Evolutionary conservation across 2,888 invertebrate genomes (phyloP), one percentile per base, ranked within the genome.

Genomic region (Morpho achilles): DNA sequence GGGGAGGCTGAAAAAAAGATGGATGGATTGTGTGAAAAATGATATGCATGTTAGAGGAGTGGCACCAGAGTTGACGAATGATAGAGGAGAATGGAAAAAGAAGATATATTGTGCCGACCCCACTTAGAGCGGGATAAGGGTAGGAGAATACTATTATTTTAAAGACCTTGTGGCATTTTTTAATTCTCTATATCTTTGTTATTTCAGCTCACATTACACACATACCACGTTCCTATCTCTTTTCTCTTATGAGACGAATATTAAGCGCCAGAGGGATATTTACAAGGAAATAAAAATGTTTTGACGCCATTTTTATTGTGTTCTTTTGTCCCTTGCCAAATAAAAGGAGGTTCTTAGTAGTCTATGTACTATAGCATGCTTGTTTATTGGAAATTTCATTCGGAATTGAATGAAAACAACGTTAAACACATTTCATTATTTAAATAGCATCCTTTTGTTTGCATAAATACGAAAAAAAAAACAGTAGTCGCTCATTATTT

Each of bases 241-340:
- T 75, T 74, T 75, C 75, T 76, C 77, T 76, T 82, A 83, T 79
- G 80, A 82, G 80, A 75, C 77, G 81, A 84, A 86, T 86, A 86
- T 85, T 85, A 84, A 86, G 76, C 76, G 72, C 67, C 72, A 63
- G 56, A 63, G 70, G 75, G 74, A 79, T 80, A 84, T 84, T 82
- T 82, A 85, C 79, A 79, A 69, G 74, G 69, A 66, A 76, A 78
- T 80, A 82, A 84, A 80, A 81, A 78, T 79, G 77, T 78, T 77
- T 75, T 75, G 76, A 74, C 73, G 74, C 72, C 74, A 69, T 75
- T 74, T 72, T 76, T 73, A 74, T 68, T 70, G 69, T 63, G 64
- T 60, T 50, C 61, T 60, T 61, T 62, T 69, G 60, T 73, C 69
- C 53, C 68, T 60, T 56, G 55, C 42, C 61, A 63, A 68, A 64